Percentiles rank a stretch among this genome's conserved stretches.
These are phyloP conservation scores for Trichechus manatus DNA, from an alignment of 2,113 vertebrate species.

Conservation along the genomic window DNA sequence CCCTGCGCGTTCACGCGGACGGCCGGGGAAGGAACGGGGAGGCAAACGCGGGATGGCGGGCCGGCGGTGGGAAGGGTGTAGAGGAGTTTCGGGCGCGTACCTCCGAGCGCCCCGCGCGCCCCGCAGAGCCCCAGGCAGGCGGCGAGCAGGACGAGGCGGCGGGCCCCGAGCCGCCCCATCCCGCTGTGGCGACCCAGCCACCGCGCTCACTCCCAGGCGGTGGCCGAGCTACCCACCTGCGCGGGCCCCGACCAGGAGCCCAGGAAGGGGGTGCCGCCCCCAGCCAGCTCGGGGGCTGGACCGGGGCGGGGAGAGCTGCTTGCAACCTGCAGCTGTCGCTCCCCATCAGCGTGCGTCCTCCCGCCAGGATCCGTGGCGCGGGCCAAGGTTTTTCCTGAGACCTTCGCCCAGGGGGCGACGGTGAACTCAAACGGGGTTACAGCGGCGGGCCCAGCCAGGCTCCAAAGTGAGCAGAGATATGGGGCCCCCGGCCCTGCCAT, in stretches of 20 bases:
- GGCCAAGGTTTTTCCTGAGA: rapidly evolving
- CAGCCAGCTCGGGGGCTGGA: neutral
- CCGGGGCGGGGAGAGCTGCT: rapidly evolving
- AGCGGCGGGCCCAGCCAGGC: rapidly evolving
- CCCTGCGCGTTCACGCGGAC: neutral
- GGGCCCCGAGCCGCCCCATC: neutral
- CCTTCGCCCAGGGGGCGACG: neutral
- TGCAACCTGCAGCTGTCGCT: neutral
- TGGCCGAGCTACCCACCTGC: neutral
- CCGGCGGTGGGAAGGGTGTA: neutral
- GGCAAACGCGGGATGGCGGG: neutral
- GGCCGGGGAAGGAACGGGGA: rapidly evolving
- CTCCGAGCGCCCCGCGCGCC: constrained; percentile 51
- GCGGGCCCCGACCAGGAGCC: neutral
- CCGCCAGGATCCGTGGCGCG: neutral
- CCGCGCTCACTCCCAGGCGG: rapidly evolving
- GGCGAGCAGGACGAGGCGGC: neutral
- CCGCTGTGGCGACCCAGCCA: neutral
- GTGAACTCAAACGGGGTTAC: rapidly evolving
- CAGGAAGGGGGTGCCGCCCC: neutral
- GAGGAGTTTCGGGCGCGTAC: neutral
- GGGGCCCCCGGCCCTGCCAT: too few species aligned
- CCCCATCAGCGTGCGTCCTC: neutral
- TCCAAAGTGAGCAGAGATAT: rapidly evolving
- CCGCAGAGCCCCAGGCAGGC: constrained; percentile 64